Base-by-base conservation (phyloP, 2,113 vertebrate species). In the Cettia cetti region DNA sequence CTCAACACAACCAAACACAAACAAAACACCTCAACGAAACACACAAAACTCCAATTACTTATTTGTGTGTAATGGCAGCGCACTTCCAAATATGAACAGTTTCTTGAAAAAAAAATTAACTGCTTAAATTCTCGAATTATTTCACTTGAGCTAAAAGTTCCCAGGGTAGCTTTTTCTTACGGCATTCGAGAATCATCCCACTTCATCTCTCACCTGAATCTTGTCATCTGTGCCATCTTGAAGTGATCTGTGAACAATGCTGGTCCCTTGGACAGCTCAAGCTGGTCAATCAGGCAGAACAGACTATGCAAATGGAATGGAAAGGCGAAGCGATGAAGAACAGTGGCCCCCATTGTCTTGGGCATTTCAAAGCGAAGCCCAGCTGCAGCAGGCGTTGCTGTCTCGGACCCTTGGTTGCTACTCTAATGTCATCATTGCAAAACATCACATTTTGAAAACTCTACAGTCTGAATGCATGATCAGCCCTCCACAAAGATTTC, bases 231-330 rank as follows among this genome's bases (percentile, higher is more conserved):
- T 95, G 97, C 97, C 98, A 97, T 98, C 98, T 97, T 96, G 95
- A 95, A 97, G 98, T 97, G 98, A 98, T 98, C 97, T 97, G 95
- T 77, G 97, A 98, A 99, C 98, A 99, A 99, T 98, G 95, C 97
- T 74, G 94, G 86, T 96, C 97, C 97, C 97, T 92, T 92, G 96
- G 96, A 93, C 96, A 94, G 97, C 93, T 97, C 97, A 95, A 97
- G 97, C 97, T 96, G 98, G 98, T 97, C 98, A 98, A 90, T 98
- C 98, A 98, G 97, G 98, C 98, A 98, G 98, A 98, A 98, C 98
- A 97, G 98, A 97, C 98, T 98, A 98, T 98, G 98, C 98, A 98
- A 99, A 98, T 98, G 97, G 86, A 78, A 90, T 88, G 97, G 98
- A 96, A 97, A 98, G 96, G 97, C 98, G 95, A 96, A 97, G 97